Conservation (phyloP, 2,888 invertebrate genomes). For the Catonia carolina region DNA sequence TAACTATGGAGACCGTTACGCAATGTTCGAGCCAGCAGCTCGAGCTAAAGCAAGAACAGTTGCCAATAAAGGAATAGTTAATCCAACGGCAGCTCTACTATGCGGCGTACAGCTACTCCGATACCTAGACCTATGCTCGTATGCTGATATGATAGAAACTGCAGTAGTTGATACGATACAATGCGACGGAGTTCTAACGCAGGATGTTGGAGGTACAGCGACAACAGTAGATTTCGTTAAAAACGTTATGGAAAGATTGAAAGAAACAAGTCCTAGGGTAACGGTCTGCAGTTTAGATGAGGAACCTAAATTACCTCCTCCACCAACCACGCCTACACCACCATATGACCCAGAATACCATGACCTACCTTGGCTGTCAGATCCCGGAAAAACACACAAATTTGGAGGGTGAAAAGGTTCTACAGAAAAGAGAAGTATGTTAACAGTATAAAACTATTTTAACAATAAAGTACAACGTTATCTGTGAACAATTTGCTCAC, state of each 20-base stretch:
- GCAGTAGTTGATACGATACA: slow-evolving; percentile 32
- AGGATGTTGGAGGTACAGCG: slow-evolving; percentile 36
- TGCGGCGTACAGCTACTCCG: slow-evolving; percentile 33
- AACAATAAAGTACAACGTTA: too few species aligned
- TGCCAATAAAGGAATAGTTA: slow-evolving; percentile 32
- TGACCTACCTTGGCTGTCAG: too few species aligned
- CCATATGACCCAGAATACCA: too few species aligned
- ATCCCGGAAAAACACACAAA: too few species aligned
- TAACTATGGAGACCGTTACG: slow-evolving; percentile 38
- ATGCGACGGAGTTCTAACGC: slow-evolving; percentile 32
- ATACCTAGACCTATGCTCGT: slow-evolving; percentile 29
- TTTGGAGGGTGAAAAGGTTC: too few species aligned
- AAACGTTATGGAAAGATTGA: slow-evolving; percentile 13
- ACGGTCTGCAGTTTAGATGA: too few species aligned
- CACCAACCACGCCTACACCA: too few species aligned
- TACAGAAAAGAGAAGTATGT: too few species aligned
- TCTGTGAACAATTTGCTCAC: too few species aligned
- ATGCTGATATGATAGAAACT: slow-evolving; percentile 29
- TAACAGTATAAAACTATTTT: too few species aligned
- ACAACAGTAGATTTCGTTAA: slow-evolving; percentile 33
- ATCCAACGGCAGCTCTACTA: slow-evolving; percentile 36
- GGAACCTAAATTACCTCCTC: too few species aligned
- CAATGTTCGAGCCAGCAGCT: slow-evolving; percentile 40
- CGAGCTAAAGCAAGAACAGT: slow-evolving; percentile 28
- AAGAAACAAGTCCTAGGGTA: not conserved